Conservation (phyloP, 1,140 invertebrate species). For the Tetranychus urticae region DNA sequence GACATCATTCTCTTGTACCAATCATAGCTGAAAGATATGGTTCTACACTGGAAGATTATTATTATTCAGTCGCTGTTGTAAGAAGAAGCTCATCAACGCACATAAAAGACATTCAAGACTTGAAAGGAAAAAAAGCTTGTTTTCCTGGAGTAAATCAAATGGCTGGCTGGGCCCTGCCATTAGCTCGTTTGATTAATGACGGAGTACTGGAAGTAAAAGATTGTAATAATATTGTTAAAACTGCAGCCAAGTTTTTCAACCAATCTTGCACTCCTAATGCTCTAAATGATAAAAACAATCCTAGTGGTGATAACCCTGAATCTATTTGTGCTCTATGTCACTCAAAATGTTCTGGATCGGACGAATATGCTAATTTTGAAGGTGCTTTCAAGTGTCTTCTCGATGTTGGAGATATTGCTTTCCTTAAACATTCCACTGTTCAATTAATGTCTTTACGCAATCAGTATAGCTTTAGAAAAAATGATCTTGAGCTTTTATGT, state of each 20-base stretch:
- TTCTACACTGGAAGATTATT: conserved; percentile 16
- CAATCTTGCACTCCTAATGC: conserved; percentile 79
- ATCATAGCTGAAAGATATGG: conserved; percentile 31
- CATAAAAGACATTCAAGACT: conserved; percentile 28
- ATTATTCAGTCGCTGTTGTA: conserved; percentile 60
- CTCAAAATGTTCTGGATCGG: conserved; percentile 46
- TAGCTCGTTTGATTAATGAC: conserved; percentile 26
- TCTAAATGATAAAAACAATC: conserved; percentile 73
- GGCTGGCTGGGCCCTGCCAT: conserved; percentile 77
- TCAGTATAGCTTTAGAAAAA: conserved; percentile 16
- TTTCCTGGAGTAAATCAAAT: conserved; percentile 68
- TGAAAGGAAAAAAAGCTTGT: conserved; percentile 55
- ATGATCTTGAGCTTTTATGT: conserved; percentile 61
- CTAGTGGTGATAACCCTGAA: conserved; percentile 59
- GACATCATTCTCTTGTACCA: conserved; percentile 75
- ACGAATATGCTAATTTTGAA: conserved; percentile 64
- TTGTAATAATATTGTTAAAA: conserved; percentile 90
- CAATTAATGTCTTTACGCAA: conserved; percentile 30
- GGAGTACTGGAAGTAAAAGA: conserved; percentile 15
- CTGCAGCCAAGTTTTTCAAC: conserved; percentile 64
- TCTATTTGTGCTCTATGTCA: conserved; percentile 59
- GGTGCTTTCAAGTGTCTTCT: conserved; percentile 21
- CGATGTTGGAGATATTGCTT: conserved; percentile 46
- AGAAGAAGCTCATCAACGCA: conserved; percentile 36
- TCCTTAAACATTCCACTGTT: conserved; percentile 65